These are phyloP conservation scores for Suncus etruscus DNA, from an alignment of 2,113 vertebrate genomes.

Conservation along the genomic window DNA sequence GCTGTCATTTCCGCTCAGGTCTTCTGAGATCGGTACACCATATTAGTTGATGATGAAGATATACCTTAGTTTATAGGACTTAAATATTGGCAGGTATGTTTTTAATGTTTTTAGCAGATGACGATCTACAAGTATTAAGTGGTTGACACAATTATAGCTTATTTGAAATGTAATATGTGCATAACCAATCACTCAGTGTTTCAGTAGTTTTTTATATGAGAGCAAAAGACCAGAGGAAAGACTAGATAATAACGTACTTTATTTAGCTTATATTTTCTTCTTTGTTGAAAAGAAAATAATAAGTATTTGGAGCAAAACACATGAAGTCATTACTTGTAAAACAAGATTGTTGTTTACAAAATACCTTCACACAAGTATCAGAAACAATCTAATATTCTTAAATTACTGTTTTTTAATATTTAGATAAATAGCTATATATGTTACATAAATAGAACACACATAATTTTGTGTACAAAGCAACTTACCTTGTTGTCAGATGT, in stretches of 20 bases:
- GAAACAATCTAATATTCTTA: not conserved
- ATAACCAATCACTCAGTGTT: not conserved
- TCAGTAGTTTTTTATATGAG: not conserved
- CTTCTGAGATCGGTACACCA: slow-evolving; percentile 41
- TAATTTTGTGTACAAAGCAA: not conserved
- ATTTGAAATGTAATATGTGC: not conserved
- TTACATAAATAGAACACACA: not conserved
- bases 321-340: not conserved
- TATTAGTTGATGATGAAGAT: slow-evolving; percentile 48
- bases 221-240: not conserved
- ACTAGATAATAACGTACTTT: not conserved
- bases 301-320: not conserved
- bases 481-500: not conserved
- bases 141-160: not conserved
- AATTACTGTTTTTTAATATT: not conserved
- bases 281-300: not conserved
- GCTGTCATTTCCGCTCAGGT: not conserved
- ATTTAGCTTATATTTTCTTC: not conserved
- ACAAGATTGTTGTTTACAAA: not conserved
- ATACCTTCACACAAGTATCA: not conserved
- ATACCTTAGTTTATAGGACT: not conserved
- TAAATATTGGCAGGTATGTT: not conserved
- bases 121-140: not conserved
- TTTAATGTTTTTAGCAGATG: not conserved
- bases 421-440: not conserved